phyloP scores from a whole-genome alignment of 2,888 invertebrate genomes.

The Drosophila melanosoma region DNA sequence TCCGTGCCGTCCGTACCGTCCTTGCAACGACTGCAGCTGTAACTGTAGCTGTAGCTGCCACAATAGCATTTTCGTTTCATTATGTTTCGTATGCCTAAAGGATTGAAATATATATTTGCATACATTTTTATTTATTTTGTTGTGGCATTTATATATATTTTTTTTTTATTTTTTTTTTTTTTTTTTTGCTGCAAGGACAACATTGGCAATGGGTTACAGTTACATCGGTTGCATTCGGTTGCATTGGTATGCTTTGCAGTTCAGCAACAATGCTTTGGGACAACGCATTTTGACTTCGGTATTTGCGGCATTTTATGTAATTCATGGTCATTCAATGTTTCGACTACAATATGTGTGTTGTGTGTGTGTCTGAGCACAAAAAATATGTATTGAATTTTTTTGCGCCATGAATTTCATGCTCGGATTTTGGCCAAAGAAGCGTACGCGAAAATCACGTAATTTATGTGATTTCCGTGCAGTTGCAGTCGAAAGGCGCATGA shows the following conservation, averaged over 20 bases:
- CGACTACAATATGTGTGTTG: slow-evolving; percentile 15
- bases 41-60: slow-evolving; percentile 50
- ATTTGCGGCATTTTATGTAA: slow-evolving; percentile 81
- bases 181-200: slow-evolving; percentile 45
- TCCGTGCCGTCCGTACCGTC: slow-evolving; percentile 45
- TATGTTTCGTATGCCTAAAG: slow-evolving; percentile 82
- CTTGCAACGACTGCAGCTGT: slow-evolving; percentile 36
- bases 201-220: slow-evolving; percentile 54
- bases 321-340: slow-evolving; percentile 73
- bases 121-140: slow-evolving; percentile 48
- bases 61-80: slow-evolving; percentile 82
- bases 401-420: slow-evolving; percentile 43
- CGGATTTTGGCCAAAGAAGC: slow-evolving; percentile 70
- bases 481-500: slow-evolving; percentile 42
- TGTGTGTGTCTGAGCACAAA: slow-evolving; percentile 22
- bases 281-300: slow-evolving; percentile 79
- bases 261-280: slow-evolving; percentile 61
- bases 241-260: slow-evolving; percentile 69
- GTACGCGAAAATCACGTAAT: slow-evolving; percentile 74
- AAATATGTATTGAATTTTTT: slow-evolving; percentile 46
- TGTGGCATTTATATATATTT: neutral
- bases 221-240: slow-evolving; percentile 31
- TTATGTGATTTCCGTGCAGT: slow-evolving; percentile 67
- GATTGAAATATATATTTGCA: slow-evolving; percentile 80
- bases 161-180: neutral